These are phyloP conservation scores for Ichneumoninae sp. DNA, from an alignment of 2,888 invertebrate species.

Conservation along the genomic window DNA sequence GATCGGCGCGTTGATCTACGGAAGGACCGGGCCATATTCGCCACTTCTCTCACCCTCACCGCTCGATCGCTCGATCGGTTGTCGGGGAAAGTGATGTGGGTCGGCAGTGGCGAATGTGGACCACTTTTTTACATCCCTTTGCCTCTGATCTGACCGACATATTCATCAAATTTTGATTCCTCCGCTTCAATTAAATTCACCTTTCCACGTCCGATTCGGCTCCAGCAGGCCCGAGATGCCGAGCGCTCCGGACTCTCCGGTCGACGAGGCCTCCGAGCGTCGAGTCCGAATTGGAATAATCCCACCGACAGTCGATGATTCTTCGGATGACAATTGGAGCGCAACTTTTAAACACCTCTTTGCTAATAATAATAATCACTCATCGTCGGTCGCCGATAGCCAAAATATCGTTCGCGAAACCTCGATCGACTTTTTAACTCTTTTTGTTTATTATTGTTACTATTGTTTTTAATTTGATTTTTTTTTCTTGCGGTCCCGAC, in stretches of 20 bases:
- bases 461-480: background rate
- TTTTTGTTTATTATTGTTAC: background rate
- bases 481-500: background rate
- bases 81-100: too few relatives aligned
- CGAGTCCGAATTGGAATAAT: slow-evolving; percentile 28
- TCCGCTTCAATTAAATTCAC: background rate
- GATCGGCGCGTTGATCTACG: too few relatives aligned
- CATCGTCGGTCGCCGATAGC: background rate
- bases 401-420: background rate
- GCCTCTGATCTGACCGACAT: too few relatives aligned
- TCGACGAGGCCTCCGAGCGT: slow-evolving; percentile 11
- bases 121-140: too few relatives aligned
- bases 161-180: too few relatives aligned
- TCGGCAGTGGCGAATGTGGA: too few relatives aligned
- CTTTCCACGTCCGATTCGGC: slow-evolving; percentile 39
- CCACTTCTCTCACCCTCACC: too few relatives aligned
- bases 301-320: slow-evolving; percentile 29
- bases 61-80: too few relatives aligned
- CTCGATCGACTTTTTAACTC: background rate
- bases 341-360: slow-evolving; percentile 36
- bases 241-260: slow-evolving; percentile 16
- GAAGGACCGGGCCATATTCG: too few relatives aligned
- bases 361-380: slow-evolving; percentile 37
- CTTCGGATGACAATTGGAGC: slow-evolving; percentile 8
- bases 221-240: background rate